Base-by-base conservation (phyloP, 2,113 vertebrate species). In the Myotis brandtii region DNA sequence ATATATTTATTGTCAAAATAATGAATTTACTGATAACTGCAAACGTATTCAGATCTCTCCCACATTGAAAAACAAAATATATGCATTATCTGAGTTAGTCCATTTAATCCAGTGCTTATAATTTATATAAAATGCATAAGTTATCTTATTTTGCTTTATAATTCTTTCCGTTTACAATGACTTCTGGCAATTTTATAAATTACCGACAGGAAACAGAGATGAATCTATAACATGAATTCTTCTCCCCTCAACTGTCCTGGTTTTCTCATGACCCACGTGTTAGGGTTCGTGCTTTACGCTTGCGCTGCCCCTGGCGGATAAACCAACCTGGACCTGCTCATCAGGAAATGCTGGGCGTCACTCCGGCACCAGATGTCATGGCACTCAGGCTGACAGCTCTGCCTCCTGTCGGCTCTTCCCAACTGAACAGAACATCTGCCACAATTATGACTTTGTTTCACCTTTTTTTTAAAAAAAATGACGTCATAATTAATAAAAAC, bases 401-500 rank as follows among this genome's bases (percentile, higher is more conserved):
- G 83, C 87, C 50, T 94, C 92, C 86, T 96, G 67, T 93, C 96
- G 97, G 94, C 73, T 95, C 95, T 89, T 54, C 52, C 59, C 92
- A n/a, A 56, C 54, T 89, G 94, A 94, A 86, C 87, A 86, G 95
- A 98, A 93, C 48, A 83, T 87, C 93, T 72, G 70, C 86, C 84
- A 95, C 95, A 97, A 96, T 94, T 97, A 92, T 85, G 76, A 89
- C 62, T 95, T 81, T 84, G 79, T 93, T 90, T 92, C 46, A 75
- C 10, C 32, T 79, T 80, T 86, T 66, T 93, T 82, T 59, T 90
- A 0, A 93, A 97, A 75, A 0, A 95, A 97, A 67, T 95, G 89
- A 93, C 93, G 93, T 86, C 37, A 80, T 94, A 93, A 95, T 89
- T 97, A 97, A 97, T 98, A 97, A 98, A 97, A 97, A 93, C 59